Evolutionary conservation across 92 coral and sea anemone species (phyloP).

Genomic region (Porites cylindrica): DNA sequence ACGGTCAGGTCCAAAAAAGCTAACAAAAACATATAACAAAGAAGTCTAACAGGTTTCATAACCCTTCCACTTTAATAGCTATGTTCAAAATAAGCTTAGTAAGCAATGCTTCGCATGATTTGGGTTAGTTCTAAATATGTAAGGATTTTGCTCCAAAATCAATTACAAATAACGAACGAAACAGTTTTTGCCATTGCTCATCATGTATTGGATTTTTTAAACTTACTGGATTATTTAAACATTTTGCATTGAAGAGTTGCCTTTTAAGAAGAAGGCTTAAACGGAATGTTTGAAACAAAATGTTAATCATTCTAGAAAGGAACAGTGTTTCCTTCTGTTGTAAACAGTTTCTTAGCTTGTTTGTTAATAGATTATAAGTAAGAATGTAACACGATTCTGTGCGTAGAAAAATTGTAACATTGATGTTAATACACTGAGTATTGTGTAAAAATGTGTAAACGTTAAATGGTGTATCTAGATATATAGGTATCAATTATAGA

Average conservation of each 20-base stretch:
- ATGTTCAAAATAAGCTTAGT: too few species aligned
- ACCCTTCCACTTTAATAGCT: too few species aligned
- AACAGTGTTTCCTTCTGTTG: neutral
- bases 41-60: too few species aligned
- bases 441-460: constrained; percentile 28
- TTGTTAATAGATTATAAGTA: neutral
- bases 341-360: neutral
- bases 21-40: too few species aligned
- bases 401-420: neutral
- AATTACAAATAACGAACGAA: too few species aligned
- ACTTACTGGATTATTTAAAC: neutral
- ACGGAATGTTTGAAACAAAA: neutral
- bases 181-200: too few species aligned
- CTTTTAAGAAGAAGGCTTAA: neutral
- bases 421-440: neutral
- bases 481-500: neutral
- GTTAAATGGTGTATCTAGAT: neutral
- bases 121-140: too few species aligned
- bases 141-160: too few species aligned
- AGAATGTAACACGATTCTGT: neutral
- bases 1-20: too few species aligned
- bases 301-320: neutral
- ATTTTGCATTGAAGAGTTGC: neutral
- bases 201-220: too few species aligned
- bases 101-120: too few species aligned